A percentile compares a stretch with the other conserved stretches of the same genome.
Evolutionary conservation across 2,888 invertebrate species (phyloP).

Genomic region (Chrysodeixis includens): DNA sequence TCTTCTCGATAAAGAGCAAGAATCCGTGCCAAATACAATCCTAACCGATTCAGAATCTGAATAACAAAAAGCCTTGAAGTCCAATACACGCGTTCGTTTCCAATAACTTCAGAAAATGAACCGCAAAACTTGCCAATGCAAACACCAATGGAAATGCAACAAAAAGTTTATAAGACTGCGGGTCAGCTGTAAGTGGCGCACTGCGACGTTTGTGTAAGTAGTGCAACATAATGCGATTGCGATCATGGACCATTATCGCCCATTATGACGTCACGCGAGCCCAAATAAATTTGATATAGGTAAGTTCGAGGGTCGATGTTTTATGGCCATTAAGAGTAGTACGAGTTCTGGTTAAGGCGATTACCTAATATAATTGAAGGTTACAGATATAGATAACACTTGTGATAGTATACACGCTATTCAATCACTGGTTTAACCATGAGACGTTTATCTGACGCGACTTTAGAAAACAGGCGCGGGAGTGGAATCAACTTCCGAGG

Average conservation of each 20-base stretch:
- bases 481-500: background rate
- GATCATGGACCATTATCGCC: slow-evolving; percentile 6
- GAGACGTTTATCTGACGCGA: too few relatives aligned
- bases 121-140: slow-evolving; percentile 8
- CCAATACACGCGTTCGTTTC: slow-evolving; percentile 1
- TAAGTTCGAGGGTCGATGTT: background rate
- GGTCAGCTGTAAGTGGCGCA: slow-evolving; percentile 36
- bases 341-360: background rate
- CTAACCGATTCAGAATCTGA: background rate
- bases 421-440: background rate
- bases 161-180: slow-evolving; percentile 18
- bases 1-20: background rate
- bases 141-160: slow-evolving; percentile 5
- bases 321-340: background rate
- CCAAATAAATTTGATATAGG: slow-evolving; percentile 6
- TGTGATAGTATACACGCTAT: background rate
- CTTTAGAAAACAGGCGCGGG: background rate
- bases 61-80: background rate
- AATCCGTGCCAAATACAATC: background rate
- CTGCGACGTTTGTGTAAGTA: slow-evolving; percentile 26
- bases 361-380: too few relatives aligned
- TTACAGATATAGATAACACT: too few relatives aligned
- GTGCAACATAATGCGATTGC: slow-evolving; percentile 31
- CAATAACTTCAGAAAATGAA: slow-evolving; percentile 6
- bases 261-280: slow-evolving; percentile 13